Evolutionary conservation across 1,140 invertebrate species (phyloP), one percentile per base, ranked within the genome.

Genomic region (Drosophila oshimai): DNA sequence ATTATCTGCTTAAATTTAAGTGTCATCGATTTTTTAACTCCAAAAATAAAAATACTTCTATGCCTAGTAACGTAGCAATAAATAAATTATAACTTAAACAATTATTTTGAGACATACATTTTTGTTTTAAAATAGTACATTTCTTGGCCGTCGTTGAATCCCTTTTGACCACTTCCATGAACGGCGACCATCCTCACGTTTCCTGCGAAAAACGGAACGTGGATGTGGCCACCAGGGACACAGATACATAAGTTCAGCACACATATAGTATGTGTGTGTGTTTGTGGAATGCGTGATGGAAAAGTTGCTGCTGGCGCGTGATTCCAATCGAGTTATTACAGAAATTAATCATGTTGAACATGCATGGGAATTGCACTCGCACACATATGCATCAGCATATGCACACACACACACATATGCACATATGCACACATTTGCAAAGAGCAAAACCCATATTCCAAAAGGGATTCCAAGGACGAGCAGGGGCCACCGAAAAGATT

Each of bases 291-390:
- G 73, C 69, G 69, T 87, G 81, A 87, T 87, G 81, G 76, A 87
- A 87, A 87, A 83, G 81, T 81, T 87, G 81, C 76, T 81, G 77
- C 61, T 87, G 81, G 81, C 83, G 81, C 83, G 81, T 87, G 83
- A 87, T 87, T 87, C 81, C 81, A 87, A 87, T 87, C 81, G 81
- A 87, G 81, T 87, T 87, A 87, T 87, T 87, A 87, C 81, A 87
- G 73, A 87, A 87, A 87, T 87, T 87, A 87, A 87, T 87, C 81
- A 87, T 87, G 81, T 87, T 87, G 76, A 87, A 87, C 83, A 87
- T 87, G 81, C 76, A 87, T 87, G 84, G 81, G 81, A 87, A 87
- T 87, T 84, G 79, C 81, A 79, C 81, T 74, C 73, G 31, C 34
- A 28, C 33, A 71, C 46, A 44, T 37, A 64, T 81, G 73, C 81